Evolutionary conservation across 2,888 invertebrate species (phyloP), one percentile per base, ranked within the genome.

Genomic region (Sphaeridia pumilis): DNA sequence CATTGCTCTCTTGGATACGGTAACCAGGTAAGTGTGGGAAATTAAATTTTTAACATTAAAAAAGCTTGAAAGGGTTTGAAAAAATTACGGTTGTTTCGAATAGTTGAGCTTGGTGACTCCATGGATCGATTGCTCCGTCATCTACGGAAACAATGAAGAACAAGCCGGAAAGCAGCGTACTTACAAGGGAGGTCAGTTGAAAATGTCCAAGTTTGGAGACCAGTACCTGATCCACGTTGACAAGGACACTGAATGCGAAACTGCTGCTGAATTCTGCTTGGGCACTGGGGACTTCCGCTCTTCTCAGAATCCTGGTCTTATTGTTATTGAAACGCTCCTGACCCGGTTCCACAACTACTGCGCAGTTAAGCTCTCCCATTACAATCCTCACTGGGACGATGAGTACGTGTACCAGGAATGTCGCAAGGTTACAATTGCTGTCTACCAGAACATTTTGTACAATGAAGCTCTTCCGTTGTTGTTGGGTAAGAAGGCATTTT

Each of bases 381-480:
- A 58, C 26, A 63, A 63, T 46, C 59, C 59, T 3, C 46, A 61
- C 35, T 64, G 62, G 62, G 51, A 43, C 36, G 64, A 64, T 48
- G 64, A 64, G 49, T 57, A 58, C 27, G 17, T 62, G 2, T 64
- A 53, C 52, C 58, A 64, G 49, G 64, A 64, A 47, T 55, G 58
- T 24, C 50, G 64, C 20, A 38, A 54, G 17, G 54, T 64, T 50
- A 54, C 46, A 5, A 59, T 59, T 45, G 64, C 61, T 28, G 54
- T 61, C 25, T 60, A 52, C 50, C 64, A 64, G 31, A 61, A 64
- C 27, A 58, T 64, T 22, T 52, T 52, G 3, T 64, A 59, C 53
- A 52, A 41, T 14, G 64, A 64, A 38, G 63, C 63, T 46, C 45
- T 61, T 10, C 64, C 64, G 4, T 43, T 60, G 14, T 44, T 60